phyloP scores from a whole-genome alignment of 2,113 vertebrate genomes.

The Otocyon megalotis region DNA sequence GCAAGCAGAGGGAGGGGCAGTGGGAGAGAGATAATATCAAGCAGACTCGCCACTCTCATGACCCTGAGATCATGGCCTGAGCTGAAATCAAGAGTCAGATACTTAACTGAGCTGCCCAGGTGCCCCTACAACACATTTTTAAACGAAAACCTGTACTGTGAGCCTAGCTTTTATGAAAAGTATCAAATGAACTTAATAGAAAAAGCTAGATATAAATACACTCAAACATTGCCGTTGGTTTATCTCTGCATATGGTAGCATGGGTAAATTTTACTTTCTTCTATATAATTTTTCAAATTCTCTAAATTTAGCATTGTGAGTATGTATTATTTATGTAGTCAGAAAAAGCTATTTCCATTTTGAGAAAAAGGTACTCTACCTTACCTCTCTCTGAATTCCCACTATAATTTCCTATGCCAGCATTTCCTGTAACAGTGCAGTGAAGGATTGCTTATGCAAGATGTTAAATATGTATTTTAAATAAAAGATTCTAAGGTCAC shows the following conservation, averaged over 20 bases:
- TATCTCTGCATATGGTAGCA: not conserved
- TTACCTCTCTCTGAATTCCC: conserved; percentile 20
- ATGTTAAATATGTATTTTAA: conserved; percentile 58
- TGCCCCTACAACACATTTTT: not conserved
- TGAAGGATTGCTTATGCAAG: not conserved
- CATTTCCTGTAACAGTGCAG: not conserved
- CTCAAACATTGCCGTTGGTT: conserved; percentile 11
- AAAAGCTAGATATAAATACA: not conserved
- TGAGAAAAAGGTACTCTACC: not conserved
- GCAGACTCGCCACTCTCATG: not conserved
- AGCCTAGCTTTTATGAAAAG: not conserved
- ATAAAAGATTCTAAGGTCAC: conserved; percentile 32
- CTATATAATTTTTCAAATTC: conserved; percentile 58
- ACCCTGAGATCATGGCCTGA: not conserved
- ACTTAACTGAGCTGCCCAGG: not conserved
- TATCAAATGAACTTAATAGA: not conserved
- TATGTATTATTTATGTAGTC: conserved; percentile 61
- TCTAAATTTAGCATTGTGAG: conserved; percentile 36
- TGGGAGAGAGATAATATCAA: not conserved
- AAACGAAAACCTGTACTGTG: not conserved
- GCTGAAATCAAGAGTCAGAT: not conserved
- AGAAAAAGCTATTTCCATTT: conserved; percentile 56
- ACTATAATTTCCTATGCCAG: conserved; percentile 26
- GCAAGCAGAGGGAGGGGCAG: not conserved
- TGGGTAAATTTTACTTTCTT: conserved; percentile 47